These are phyloP conservation scores for Agrotis puta DNA, from an alignment of 2,888 invertebrate species.

Conservation along the genomic window DNA sequence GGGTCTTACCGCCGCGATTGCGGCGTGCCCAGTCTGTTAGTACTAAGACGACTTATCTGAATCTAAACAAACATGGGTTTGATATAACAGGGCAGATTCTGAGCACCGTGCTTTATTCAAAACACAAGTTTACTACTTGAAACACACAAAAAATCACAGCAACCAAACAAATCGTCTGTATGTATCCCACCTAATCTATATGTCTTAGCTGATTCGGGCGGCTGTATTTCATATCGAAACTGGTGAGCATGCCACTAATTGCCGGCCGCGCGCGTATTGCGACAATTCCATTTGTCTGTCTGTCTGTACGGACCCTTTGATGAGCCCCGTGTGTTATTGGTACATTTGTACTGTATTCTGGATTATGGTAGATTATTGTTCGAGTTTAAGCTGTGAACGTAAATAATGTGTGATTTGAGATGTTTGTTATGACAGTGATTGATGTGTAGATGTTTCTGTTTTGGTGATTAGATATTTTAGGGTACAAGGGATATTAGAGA, in stretches of 20 bases:
- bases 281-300: conserved; percentile 83
- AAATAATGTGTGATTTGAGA: conserved; percentile 38
- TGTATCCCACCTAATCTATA: conserved; percentile 82
- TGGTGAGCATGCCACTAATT: conserved; percentile 85
- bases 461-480: conserved; percentile 3
- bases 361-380: conserved; percentile 55
- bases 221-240: conserved; percentile 88
- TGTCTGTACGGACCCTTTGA: conserved; percentile 70
- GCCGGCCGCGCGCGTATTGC: conserved; percentile 76
- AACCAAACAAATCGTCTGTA: conserved; percentile 65
- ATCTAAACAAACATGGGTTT: too few relatives aligned
- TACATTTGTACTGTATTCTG: conserved; percentile 42
- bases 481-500: not conserved
- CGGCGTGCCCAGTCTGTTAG: too few relatives aligned
- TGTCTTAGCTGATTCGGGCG: conserved; percentile 85
- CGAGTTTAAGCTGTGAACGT: conserved; percentile 22
- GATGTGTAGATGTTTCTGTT: conserved; percentile 13
- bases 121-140: too few relatives aligned
- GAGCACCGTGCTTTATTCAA: not conserved
- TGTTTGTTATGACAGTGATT: conserved; percentile 44
- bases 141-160: not conserved
- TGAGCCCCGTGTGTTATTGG: conserved; percentile 59
- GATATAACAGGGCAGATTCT: not conserved
- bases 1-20: too few relatives aligned
- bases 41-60: too few relatives aligned